Conservation (phyloP, 37 sponge, comb jelly and placozoan species). For the Aphrocallistes beatrix region DNA sequence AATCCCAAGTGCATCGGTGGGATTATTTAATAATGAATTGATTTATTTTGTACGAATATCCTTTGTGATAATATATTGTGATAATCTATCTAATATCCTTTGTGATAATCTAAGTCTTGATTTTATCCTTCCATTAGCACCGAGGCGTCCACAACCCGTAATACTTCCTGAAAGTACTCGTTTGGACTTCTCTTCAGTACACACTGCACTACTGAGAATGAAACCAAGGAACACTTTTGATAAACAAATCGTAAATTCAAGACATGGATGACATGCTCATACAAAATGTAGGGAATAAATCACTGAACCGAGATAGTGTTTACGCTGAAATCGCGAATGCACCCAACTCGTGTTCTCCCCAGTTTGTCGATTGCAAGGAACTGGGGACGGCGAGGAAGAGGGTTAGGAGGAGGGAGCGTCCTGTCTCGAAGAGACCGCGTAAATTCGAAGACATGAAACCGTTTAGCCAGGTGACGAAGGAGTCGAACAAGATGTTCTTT, state of each 20-base stretch:
- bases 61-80: too few species aligned
- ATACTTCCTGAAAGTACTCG: not conserved
- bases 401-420: not conserved
- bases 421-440: not conserved
- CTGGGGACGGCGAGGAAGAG: not conserved
- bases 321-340: too few species aligned
- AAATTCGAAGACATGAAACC: not conserved
- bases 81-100: too few species aligned
- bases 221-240: not conserved
- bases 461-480: not conserved
- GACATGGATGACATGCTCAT: not conserved
- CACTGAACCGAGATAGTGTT: not conserved
- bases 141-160: not conserved
- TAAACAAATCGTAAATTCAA: not conserved
- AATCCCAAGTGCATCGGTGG: too few species aligned
- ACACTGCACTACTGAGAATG: constrained; percentile 3
- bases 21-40: too few species aligned
- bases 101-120: too few species aligned
- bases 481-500: not conserved
- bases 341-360: too few species aligned
- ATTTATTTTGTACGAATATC: too few species aligned
- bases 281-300: not conserved
- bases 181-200: constrained; percentile 18
- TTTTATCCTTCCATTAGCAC: not conserved
- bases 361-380: too few species aligned